phyloP scores from a whole-genome alignment of 2,888 invertebrate genomes.

The Bombylius major region DNA sequence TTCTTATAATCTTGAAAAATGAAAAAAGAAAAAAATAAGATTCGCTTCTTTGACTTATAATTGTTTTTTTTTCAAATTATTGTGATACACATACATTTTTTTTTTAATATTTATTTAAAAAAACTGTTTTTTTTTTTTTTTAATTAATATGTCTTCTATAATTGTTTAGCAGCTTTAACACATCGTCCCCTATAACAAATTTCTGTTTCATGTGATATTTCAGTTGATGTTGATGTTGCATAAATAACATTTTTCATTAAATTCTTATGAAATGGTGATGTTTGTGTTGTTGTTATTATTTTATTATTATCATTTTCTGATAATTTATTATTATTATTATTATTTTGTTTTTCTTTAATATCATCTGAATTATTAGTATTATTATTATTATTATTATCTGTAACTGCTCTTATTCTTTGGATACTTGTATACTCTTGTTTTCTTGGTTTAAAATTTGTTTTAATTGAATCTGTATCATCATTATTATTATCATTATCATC shows the following conservation, averaged over 20 bases:
- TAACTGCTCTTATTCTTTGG: slow-evolving; percentile 24
- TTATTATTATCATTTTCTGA: neutral
- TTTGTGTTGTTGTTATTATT: slow-evolving; percentile 16
- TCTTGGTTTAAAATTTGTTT: slow-evolving; percentile 20
- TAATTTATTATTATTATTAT: slow-evolving; percentile 6
- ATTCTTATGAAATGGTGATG: slow-evolving; percentile 29
- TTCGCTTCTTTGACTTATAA: too few relatives aligned
- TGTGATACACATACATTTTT: too few relatives aligned
- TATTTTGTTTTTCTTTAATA: neutral
- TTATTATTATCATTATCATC: slow-evolving; percentile 27
- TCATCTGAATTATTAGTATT: slow-evolving; percentile 2
- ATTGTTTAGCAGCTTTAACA: slow-evolving; percentile 41
- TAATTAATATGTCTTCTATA: neutral
- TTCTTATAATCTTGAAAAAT: too few relatives aligned
- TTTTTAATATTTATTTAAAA: too few relatives aligned
- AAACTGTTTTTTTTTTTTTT: too few relatives aligned
- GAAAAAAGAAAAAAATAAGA: too few relatives aligned
- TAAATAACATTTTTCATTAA: slow-evolving; percentile 36
- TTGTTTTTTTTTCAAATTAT: too few relatives aligned
- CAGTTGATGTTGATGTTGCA: slow-evolving; percentile 64
- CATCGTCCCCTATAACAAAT: slow-evolving; percentile 79
- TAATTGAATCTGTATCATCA: slow-evolving; percentile 23
- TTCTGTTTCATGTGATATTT: slow-evolving; percentile 74
- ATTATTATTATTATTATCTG: slow-evolving; percentile 4
- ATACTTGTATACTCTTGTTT: slow-evolving; percentile 32